phyloP scores from a whole-genome alignment of 2,113 vertebrate genomes.

The Aphelocoma coerulescens region DNA sequence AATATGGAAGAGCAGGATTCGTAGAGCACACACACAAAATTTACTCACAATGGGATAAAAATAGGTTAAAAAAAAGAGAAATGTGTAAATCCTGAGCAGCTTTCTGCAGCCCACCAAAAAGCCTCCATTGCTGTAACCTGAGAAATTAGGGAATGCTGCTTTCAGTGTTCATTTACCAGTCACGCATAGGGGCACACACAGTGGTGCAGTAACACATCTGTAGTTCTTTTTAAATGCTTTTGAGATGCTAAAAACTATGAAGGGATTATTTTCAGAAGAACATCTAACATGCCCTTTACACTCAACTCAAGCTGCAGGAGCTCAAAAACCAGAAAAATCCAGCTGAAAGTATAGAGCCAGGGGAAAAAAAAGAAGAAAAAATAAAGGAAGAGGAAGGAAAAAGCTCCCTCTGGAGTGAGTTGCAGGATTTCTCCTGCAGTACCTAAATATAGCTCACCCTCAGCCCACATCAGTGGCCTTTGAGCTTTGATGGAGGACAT shows the following conservation, averaged over 20 bases:
- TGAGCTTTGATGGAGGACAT: not conserved
- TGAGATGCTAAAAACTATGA: not conserved
- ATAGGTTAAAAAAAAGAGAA: not conserved
- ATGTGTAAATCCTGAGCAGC: not conserved
- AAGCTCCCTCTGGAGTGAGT: not conserved
- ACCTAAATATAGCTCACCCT: not conserved
- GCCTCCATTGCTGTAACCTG: not conserved
- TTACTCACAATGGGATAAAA: not conserved
- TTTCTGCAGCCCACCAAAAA: not conserved
- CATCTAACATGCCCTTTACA: not conserved
- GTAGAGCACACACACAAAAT: not conserved
- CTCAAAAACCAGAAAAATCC: not conserved
- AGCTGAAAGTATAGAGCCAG: not conserved
- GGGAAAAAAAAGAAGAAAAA: rapidly evolving
- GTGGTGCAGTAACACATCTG: not conserved
- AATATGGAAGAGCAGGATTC: not conserved
- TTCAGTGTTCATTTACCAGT: not conserved
- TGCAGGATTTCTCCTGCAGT: not conserved
- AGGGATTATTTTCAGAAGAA: not conserved
- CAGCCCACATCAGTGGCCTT: not conserved
- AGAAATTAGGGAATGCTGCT: not conserved
- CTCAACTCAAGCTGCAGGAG: not conserved
- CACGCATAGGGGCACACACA: not conserved
- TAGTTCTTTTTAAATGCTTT: not conserved
- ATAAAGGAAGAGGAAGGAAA: not conserved